Conservation (phyloP, 2,888 invertebrate species). For the Heliconius ismenius region DNA sequence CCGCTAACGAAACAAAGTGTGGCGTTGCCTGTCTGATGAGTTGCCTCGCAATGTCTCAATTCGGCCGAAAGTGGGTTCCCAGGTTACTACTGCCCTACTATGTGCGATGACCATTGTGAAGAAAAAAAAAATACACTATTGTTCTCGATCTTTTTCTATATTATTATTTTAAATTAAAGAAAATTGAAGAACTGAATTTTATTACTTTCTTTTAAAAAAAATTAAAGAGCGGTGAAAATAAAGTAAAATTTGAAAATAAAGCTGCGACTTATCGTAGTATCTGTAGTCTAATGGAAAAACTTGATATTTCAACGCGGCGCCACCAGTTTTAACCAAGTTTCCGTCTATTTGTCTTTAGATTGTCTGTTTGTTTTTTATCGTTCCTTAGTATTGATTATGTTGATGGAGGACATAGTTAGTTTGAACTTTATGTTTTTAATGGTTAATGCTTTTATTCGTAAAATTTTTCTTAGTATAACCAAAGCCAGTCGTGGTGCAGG, state of each 20-base stretch:
- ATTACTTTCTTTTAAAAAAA: neutral
- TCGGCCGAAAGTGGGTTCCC: no score
- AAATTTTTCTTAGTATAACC: neutral
- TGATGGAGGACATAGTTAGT: slow-evolving; percentile 16
- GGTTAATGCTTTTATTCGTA: neutral
- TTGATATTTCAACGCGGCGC: slow-evolving; percentile 57
- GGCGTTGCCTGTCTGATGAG: no score
- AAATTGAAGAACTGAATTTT: neutral
- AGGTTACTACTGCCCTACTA: no score
- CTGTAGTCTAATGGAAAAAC: slow-evolving; percentile 47
- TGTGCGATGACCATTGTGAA: no score
- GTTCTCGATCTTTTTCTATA: no score
- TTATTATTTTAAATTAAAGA: neutral
- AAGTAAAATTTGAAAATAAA: neutral
- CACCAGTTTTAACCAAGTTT: slow-evolving; percentile 56
- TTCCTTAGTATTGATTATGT: slow-evolving; percentile 32
- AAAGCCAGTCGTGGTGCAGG: no score
- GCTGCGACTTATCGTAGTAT: slow-evolving; percentile 21
- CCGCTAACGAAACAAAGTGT: no score
- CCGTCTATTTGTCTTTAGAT: slow-evolving; percentile 44
- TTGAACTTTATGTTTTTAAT: slow-evolving; percentile 3
- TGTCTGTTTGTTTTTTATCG: slow-evolving; percentile 38
- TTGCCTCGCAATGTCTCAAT: no score
- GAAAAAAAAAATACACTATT: no score
- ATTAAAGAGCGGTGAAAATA: neutral